These are phyloP conservation scores for Lindbergichthys nudifrons DNA, from an alignment of 2,797 vertebrate species.

Conservation along the genomic window DNA sequence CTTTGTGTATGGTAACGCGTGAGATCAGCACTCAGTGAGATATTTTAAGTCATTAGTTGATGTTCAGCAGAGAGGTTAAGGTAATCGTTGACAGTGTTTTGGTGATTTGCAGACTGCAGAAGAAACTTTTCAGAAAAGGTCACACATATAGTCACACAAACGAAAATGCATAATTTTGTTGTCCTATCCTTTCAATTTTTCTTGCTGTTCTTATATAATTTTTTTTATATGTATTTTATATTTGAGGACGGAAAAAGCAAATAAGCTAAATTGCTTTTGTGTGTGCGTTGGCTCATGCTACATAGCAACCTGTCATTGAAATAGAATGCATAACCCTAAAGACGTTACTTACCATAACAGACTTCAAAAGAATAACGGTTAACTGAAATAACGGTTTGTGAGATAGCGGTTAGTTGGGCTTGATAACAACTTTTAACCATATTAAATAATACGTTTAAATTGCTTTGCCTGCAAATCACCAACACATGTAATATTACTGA, in stretches of 20 bases:
- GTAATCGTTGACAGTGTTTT: neutral
- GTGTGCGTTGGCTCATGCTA: too few species aligned
- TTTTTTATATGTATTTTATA: too few species aligned
- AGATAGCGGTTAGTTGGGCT: neutral
- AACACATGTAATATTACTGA: neutral
- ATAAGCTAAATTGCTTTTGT: too few species aligned
- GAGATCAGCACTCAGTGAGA: neutral
- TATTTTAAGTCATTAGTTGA: too few species aligned
- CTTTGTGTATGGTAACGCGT: neutral
- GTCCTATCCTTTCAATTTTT: too few species aligned
- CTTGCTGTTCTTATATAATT: too few species aligned
- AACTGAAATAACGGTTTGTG: neutral
- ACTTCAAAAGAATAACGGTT: neutral
- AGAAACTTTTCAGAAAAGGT: neutral
- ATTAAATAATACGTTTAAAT: neutral
- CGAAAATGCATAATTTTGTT: neutral
- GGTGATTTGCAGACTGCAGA: neutral
- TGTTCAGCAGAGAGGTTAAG: too few species aligned
- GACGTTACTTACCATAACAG: neutral
- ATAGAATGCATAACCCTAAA: too few species aligned
- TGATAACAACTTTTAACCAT: fast-evolving
- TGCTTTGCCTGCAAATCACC: fast-evolving
- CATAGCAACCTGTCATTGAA: too few species aligned
- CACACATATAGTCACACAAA: neutral
- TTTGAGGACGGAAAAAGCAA: too few species aligned